Conservation (phyloP, 2,113 vertebrate genomes). For the Notarius quadriscutis region DNA sequence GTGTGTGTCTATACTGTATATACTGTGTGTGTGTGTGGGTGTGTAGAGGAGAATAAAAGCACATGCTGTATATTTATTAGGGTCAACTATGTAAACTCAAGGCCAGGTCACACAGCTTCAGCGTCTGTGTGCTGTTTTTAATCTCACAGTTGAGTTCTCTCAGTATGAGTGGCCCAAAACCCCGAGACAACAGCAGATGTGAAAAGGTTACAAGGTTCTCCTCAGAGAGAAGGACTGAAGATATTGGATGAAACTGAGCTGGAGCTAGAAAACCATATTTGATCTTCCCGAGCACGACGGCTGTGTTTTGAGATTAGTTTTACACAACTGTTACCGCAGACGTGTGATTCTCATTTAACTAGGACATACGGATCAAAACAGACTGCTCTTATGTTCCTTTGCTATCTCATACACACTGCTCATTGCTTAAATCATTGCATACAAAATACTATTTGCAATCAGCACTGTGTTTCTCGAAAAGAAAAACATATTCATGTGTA, state of each 20-base stretch:
- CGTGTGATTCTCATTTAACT: neutral
- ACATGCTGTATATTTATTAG: slow-evolving; percentile 27
- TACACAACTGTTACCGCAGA: neutral
- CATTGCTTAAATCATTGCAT: neutral
- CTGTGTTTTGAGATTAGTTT: slow-evolving; percentile 8
- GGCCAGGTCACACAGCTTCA: slow-evolving; percentile 43
- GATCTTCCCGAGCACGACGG: neutral
- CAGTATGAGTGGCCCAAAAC: slow-evolving; percentile 27
- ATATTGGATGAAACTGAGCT: neutral
- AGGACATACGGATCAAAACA: neutral
- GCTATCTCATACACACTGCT: no score
- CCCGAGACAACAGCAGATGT: slow-evolving; percentile 22
- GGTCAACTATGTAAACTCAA: slow-evolving; percentile 27
- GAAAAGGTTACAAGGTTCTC: slow-evolving; percentile 37
- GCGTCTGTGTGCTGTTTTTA: slow-evolving; percentile 39
- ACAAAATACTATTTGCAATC: neutral
- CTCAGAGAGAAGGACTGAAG: slow-evolving; percentile 3
- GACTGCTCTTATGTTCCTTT: neutral
- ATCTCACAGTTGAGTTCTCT: slow-evolving; percentile 51
- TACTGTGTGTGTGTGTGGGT: neutral
- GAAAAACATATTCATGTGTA: neutral
- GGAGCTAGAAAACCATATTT: neutral
- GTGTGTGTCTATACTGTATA: neutral
- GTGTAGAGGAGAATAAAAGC: slow-evolving; percentile 10
- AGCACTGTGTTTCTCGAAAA: neutral